Evolutionary conservation across 1,140 invertebrate genomes (phyloP).

Genomic region (Rhopalosiphum maidis): DNA sequence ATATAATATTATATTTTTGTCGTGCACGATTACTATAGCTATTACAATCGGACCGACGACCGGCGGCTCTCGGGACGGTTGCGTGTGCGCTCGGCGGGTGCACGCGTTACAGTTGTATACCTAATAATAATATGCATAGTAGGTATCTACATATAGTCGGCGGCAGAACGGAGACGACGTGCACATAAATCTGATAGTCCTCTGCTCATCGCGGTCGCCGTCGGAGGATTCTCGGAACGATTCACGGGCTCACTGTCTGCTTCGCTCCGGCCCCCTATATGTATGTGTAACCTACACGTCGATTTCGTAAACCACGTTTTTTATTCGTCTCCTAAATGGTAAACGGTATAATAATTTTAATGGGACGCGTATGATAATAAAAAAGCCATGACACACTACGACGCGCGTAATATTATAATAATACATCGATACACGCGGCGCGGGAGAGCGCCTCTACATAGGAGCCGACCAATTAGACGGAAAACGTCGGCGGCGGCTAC

Average conservation of each 20-base stretch:
- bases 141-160: no score
- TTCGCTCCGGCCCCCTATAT: no score
- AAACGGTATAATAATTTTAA: neutral
- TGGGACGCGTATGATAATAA: neutral
- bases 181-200: neutral
- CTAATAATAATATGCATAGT: neutral
- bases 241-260: no score
- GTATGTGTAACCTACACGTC: no score
- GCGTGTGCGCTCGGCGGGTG: neutral
- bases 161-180: neutral
- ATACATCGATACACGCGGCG: neutral
- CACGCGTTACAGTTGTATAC: neutral
- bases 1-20: neutral
- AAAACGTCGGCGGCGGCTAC: neutral
- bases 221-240: neutral
- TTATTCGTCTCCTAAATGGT: neutral
- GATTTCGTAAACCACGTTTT: no score
- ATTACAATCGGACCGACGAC: neutral
- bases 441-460: neutral
- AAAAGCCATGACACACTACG: neutral
- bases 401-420: neutral
- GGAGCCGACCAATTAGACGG: constrained; percentile 5
- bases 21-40: neutral
- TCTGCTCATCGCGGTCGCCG: neutral
- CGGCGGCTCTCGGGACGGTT: neutral